A percentile compares a stretch with the other conserved stretches of the same genome.
Evolutionary conservation across 2,113 vertebrate genomes (phyloP).

Genomic region (Oncorhynchus nerka): DNA sequence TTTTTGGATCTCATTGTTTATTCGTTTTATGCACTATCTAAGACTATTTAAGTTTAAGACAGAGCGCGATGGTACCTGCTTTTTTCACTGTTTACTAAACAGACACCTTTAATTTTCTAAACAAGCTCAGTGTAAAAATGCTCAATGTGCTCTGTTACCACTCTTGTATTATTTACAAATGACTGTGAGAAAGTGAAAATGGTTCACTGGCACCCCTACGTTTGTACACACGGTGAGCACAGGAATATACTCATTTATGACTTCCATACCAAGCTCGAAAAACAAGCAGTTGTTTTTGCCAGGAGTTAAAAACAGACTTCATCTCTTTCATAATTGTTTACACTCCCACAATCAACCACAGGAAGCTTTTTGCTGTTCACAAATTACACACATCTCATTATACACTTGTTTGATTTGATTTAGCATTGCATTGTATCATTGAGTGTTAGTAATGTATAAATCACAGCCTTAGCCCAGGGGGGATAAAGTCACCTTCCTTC

Average conservation of each 20-base stretch:
- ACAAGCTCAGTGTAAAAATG: too few species aligned
- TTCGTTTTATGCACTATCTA: too few species aligned
- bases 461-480: slow-evolving; percentile 36
- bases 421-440: slow-evolving; percentile 48
- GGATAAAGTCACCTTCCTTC: slow-evolving; percentile 29
- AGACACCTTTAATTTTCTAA: too few species aligned
- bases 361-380: slow-evolving; percentile 7
- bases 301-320: neutral
- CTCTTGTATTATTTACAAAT: neutral
- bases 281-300: neutral
- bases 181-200: neutral
- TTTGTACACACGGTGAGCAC: neutral
- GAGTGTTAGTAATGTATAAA: slow-evolving; percentile 56
- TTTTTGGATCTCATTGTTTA: too few species aligned
- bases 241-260: neutral
- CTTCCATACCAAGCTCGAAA: neutral
- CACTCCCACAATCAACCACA: neutral
- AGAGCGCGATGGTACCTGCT: too few species aligned
- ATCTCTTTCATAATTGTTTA: too few species aligned
- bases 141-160: neutral
- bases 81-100: too few species aligned
- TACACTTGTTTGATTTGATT: slow-evolving; percentile 42
- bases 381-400: slow-evolving; percentile 39
- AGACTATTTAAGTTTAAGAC: too few species aligned
- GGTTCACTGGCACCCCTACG: neutral